Percentiles rank a stretch among this genome's conserved stretches.
phyloP scores from a whole-genome alignment of 2,113 vertebrate genomes.

The Ia io region DNA sequence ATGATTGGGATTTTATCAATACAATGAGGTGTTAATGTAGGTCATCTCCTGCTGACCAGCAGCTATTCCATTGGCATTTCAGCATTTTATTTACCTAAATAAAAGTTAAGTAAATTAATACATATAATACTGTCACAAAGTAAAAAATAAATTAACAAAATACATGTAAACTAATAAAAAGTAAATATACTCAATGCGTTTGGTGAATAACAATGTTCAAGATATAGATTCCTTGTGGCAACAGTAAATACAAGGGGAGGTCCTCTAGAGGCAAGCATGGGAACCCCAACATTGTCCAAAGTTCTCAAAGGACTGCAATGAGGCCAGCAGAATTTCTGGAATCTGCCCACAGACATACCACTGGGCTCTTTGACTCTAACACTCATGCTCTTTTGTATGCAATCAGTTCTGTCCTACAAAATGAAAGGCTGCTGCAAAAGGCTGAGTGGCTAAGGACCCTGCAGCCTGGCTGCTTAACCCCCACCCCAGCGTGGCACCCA shows the following conservation, averaged over 20 bases:
- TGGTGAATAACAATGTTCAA: background rate
- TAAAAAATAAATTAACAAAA: background rate
- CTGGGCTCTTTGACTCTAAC: background rate
- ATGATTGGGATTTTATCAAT: background rate
- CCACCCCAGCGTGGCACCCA: background rate
- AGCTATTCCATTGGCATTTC: background rate
- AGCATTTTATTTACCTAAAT: background rate
- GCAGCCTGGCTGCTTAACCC: background rate
- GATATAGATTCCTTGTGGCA: background rate
- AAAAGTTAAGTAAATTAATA: background rate
- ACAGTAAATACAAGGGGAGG: background rate
- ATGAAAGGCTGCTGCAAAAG: background rate
- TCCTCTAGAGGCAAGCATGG: background rate
- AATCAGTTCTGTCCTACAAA: background rate
- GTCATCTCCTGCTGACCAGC: background rate
- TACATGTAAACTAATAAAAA: background rate
- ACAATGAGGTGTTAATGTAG: background rate
- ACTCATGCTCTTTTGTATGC: background rate
- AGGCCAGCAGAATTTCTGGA: background rate
- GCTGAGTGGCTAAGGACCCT: background rate
- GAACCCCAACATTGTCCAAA: too few relatives aligned
- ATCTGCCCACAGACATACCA: background rate
- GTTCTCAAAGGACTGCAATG: background rate
- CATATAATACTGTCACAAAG: background rate
- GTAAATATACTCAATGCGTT: background rate